Conservation (phyloP, 2,797 vertebrate genomes). For the Anas capensis region DNA sequence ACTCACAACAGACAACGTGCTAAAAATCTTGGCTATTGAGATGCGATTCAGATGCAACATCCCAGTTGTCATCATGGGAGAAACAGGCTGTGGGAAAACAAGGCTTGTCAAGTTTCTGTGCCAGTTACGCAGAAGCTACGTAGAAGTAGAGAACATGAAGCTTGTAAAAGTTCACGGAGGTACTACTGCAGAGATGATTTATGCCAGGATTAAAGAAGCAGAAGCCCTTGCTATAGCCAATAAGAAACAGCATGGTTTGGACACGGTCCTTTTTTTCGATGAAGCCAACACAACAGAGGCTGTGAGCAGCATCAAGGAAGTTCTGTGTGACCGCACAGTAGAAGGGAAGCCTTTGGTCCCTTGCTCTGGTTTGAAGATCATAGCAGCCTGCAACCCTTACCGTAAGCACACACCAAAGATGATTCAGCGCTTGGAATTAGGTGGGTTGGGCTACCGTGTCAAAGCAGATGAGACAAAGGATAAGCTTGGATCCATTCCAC, state of each 20-base stretch:
- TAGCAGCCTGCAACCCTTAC: slow-evolving; percentile 98
- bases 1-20: slow-evolving; percentile 92
- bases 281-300: slow-evolving; percentile 97
- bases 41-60: slow-evolving; percentile 97
- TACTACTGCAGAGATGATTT: slow-evolving; percentile 89
- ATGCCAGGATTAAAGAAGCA: slow-evolving; percentile 86
- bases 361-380: slow-evolving; percentile 85
- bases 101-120: slow-evolving; percentile 93
- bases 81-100: slow-evolving; percentile 97
- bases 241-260: slow-evolving; percentile 80
- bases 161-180: slow-evolving; percentile 97
- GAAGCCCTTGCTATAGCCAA: slow-evolving; percentile 83
- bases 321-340: slow-evolving; percentile 90
- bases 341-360: slow-evolving; percentile 80
- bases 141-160: slow-evolving; percentile 88
- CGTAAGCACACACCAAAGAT: slow-evolving; percentile 90
- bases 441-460: slow-evolving; percentile 93
- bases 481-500: slow-evolving; percentile 91
- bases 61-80: slow-evolving; percentile 97
- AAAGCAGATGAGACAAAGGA: slow-evolving; percentile 89
- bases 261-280: slow-evolving; percentile 94
- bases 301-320: slow-evolving; percentile 94
- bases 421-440: slow-evolving; percentile 90
- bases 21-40: slow-evolving; percentile 95
- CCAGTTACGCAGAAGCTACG: slow-evolving; percentile 80